Percentiles rank a stretch among this genome's conserved stretches.
These are phyloP conservation scores for Vanessa tameamea DNA, from an alignment of 1,140 invertebrate genomes.

Conservation along the genomic window DNA sequence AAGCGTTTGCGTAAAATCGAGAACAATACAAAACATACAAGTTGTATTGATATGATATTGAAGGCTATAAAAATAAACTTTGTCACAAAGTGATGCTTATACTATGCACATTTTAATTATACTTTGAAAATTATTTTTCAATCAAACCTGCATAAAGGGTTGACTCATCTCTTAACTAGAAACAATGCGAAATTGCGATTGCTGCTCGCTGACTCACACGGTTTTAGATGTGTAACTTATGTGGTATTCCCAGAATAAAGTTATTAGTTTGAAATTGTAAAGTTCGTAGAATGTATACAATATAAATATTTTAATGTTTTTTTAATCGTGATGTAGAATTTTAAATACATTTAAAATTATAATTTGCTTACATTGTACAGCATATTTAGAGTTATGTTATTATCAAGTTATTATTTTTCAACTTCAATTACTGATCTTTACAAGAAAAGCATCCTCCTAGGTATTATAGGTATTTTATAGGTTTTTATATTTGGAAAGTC, in stretches of 20 bases:
- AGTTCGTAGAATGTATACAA: neutral
- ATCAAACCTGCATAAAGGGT: neutral
- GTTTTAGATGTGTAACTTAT: constrained; percentile 12
- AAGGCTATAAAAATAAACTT: neutral
- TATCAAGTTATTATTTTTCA: too few relatives aligned
- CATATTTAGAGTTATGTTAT: too few relatives aligned
- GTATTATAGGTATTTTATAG: too few relatives aligned
- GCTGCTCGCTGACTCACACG: constrained; percentile 6
- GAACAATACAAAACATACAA: too few relatives aligned
- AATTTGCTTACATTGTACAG: too few relatives aligned
- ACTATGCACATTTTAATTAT: neutral
- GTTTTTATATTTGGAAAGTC: too few relatives aligned
- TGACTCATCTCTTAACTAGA: constrained; percentile 6
- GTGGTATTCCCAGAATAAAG: constrained; percentile 11
- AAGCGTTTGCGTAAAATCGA: too few relatives aligned
- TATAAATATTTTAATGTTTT: neutral
- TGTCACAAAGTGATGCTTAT: neutral
- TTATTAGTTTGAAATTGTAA: constrained; percentile 3
- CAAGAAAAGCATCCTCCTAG: too few relatives aligned
- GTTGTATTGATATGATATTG: neutral
- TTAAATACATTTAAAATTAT: too few relatives aligned
- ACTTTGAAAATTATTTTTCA: neutral
- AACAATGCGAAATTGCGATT: constrained; percentile 4
- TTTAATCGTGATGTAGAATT: too few relatives aligned
- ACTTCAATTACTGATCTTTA: too few relatives aligned